These are phyloP conservation scores for Pristionchus fissidentatus DNA, from an alignment of 2,888 invertebrate genomes.

Conservation along the genomic window DNA sequence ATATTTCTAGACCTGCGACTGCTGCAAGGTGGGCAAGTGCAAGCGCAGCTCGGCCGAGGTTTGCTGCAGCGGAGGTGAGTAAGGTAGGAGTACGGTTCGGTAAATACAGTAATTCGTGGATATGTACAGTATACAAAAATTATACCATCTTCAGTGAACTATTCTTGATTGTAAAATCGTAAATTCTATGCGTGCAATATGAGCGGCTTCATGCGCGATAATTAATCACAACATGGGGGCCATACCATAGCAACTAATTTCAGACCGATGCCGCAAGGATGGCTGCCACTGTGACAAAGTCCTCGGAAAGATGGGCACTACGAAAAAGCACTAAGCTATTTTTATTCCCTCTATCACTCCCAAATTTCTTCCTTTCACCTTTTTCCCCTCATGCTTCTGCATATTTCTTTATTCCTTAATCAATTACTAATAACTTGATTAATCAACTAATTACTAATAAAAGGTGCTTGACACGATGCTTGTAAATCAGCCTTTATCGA, in stretches of 20 bases:
- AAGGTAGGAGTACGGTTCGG: not conserved
- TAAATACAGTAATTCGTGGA: not conserved
- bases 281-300: conserved; percentile 20
- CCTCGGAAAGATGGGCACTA: not conserved
- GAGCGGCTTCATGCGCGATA: not conserved
- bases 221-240: not conserved
- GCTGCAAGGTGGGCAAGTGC: conserved; percentile 39
- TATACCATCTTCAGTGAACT: too few relatives aligned
- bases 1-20: conserved; percentile 36
- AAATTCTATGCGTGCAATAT: too few relatives aligned
- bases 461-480: too few relatives aligned
- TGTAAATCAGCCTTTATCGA: too few relatives aligned
- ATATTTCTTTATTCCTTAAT: too few relatives aligned
- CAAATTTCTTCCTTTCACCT: not conserved
- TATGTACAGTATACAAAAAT: not conserved
- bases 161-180: too few relatives aligned
- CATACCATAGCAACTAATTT: too few relatives aligned
- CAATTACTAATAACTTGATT: too few relatives aligned
- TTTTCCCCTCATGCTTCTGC: too few relatives aligned
- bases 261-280: conserved; percentile 37
- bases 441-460: too few relatives aligned
- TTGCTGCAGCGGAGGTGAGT: conserved; percentile 3
- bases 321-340: not conserved
- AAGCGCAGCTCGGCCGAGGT: not conserved
- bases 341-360: not conserved